phyloP scores from a whole-genome alignment of 1,140 invertebrate species.

The Macrobrachium rosenbergii region DNA sequence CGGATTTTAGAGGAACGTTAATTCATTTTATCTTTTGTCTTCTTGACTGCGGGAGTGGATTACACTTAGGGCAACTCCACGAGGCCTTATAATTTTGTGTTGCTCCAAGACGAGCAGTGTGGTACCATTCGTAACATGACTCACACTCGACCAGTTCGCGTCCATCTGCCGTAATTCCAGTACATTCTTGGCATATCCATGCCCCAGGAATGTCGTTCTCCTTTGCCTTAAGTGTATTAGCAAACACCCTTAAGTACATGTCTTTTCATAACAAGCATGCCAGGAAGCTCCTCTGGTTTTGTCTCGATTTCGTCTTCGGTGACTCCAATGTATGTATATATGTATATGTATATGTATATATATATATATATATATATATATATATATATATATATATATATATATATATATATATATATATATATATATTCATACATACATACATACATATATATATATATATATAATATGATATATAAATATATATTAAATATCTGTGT shows the following conservation, averaged over 20 bases:
- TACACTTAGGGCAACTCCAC: constrained; percentile 36
- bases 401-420: too few species aligned
- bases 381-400: too few species aligned
- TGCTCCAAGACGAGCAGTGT: constrained; percentile 38
- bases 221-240: not conserved
- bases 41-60: constrained; percentile 8
- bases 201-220: not conserved
- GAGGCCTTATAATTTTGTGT: constrained; percentile 25
- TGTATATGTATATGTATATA: too few species aligned
- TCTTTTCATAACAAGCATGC: not conserved
- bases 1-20: too few species aligned
- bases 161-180: not conserved
- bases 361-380: too few species aligned
- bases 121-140: constrained; percentile 32
- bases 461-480: too few species aligned
- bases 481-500: too few species aligned
- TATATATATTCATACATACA: too few species aligned
- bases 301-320: constrained; percentile 26
- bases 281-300: not conserved
- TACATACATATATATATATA: too few species aligned
- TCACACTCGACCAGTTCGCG: constrained; percentile 36
- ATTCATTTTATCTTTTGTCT: constrained; percentile 7
- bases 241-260: not conserved
- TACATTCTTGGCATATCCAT: not conserved
- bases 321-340: too few species aligned